Percentiles rank a stretch among this genome's conserved stretches.
phyloP scores from a whole-genome alignment of 1,140 invertebrate species.

The Cheumatopsyche charites region DNA sequence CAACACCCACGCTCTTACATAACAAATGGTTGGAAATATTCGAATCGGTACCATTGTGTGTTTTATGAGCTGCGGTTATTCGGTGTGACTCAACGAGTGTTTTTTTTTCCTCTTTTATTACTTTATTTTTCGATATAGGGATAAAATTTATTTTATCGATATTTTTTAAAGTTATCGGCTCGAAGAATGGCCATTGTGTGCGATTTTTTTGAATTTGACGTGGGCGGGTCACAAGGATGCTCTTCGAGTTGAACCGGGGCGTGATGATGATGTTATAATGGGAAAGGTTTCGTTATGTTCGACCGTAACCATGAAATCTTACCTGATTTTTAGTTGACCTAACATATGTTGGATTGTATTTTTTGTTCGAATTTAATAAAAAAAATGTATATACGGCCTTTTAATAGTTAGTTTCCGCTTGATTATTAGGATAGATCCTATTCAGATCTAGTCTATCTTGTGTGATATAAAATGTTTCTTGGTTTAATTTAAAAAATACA shows the following conservation, averaged over 20 bases:
- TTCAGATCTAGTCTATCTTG: too few species aligned
- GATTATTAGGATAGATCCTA: too few species aligned
- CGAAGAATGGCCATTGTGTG: constrained; percentile 17
- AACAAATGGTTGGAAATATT: too few species aligned
- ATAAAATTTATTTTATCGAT: constrained; percentile 24
- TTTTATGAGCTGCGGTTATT: too few species aligned
- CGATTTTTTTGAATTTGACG: background rate
- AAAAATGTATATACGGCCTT: too few species aligned
- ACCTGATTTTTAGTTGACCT: constrained; percentile 11
- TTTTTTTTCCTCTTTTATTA: too few species aligned
- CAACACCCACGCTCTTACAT: background rate
- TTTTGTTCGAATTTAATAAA: too few species aligned
- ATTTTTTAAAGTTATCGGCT: constrained; percentile 13
- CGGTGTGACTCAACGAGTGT: too few species aligned
- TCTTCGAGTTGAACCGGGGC: background rate
- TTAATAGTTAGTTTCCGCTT: too few species aligned
- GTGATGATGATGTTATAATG: constrained; percentile 27
- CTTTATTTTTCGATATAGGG: background rate
- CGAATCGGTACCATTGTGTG: too few species aligned
- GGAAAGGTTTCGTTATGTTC: constrained; percentile 25
- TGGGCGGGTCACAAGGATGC: constrained; percentile 19
- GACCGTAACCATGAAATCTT: constrained; percentile 18
- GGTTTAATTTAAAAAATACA: too few species aligned
- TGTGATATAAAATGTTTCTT: too few species aligned
- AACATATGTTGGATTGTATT: constrained; percentile 1